Evolutionary conservation across 1,140 invertebrate genomes (phyloP).

Genomic region (Eubasilissa regina): DNA sequence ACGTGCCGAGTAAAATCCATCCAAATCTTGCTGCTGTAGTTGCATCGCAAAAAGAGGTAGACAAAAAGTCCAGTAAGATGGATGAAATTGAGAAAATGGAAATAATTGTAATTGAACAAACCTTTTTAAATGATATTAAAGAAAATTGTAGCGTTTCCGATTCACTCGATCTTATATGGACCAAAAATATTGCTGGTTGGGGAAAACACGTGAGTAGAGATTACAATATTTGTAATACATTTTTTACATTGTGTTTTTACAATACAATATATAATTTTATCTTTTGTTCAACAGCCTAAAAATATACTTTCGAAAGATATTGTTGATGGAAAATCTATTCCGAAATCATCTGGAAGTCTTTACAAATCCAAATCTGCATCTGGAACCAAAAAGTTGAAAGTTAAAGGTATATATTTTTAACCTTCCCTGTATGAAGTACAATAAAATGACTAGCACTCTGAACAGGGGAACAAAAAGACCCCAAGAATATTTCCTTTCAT

Average conservation of each 20-base stretch:
- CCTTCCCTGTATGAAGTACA: too few species aligned
- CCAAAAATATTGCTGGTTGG: conserved; percentile 86
- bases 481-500: too few species aligned
- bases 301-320: conserved; percentile 74
- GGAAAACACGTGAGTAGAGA: conserved; percentile 80
- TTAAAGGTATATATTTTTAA: conserved; percentile 83
- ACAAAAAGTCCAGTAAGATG: conserved; percentile 80
- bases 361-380: conserved; percentile 77
- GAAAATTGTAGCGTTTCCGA: conserved; percentile 72
- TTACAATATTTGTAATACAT: not conserved
- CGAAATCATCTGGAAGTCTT: conserved; percentile 75
- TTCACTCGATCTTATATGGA: conserved; percentile 77
- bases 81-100: conserved; percentile 77
- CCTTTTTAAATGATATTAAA: conserved; percentile 82
- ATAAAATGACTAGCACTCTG: too few species aligned
- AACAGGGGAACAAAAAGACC: too few species aligned
- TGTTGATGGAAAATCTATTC: conserved; percentile 72
- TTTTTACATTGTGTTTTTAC: conserved; percentile 32
- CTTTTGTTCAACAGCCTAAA: conserved; percentile 66
- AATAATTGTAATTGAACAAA: conserved; percentile 80
- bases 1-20: conserved; percentile 79
- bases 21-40: conserved; percentile 82
- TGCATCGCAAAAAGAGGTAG: conserved; percentile 80
- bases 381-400: conserved; percentile 81
- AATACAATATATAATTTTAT: not conserved